phyloP scores from a whole-genome alignment of 2,113 vertebrate genomes.

The Chascanopsetta lugubris region DNA sequence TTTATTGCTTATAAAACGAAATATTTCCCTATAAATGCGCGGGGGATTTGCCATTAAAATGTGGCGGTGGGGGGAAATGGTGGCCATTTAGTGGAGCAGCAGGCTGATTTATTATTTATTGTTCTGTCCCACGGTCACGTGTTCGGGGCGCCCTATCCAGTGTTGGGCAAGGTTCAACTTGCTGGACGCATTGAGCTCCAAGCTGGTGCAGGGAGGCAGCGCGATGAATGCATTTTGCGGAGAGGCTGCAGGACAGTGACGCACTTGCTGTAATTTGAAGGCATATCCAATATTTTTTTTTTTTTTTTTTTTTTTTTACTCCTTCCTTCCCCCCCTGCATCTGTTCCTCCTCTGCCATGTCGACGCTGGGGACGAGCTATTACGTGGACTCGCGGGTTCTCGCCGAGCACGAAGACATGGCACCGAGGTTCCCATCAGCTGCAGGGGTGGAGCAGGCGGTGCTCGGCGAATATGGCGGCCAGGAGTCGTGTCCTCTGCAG shows the following conservation, averaged over 20 bases:
- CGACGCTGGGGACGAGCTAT: constrained; percentile 92
- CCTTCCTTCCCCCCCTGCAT: too few relatives aligned
- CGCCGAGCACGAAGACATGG: constrained; percentile 89
- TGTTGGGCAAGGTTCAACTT: constrained; percentile 89
- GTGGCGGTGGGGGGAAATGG: constrained; percentile 93
- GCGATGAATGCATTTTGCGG: constrained; percentile 84
- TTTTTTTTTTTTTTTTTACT: constrained; percentile 7
- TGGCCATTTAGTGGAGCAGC: constrained; percentile 92
- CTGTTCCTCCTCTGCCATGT: constrained; percentile 87
- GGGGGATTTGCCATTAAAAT: constrained; percentile 96
- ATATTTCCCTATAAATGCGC: constrained; percentile 91
- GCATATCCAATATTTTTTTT: too few relatives aligned
- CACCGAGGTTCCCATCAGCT: constrained; percentile 86
- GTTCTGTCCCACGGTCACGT: constrained; percentile 94
- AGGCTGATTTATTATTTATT: constrained; percentile 99
- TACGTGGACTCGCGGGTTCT: constrained; percentile 92
- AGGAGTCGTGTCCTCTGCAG: constrained; percentile 92
- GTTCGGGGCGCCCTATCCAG: constrained; percentile 90
- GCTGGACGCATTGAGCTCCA: constrained; percentile 92
- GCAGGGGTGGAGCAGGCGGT: constrained; percentile 85
- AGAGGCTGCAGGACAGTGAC: constrained; percentile 66
- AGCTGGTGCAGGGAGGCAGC: constrained; percentile 88
- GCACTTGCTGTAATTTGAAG: too few relatives aligned
- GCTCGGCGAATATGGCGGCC: constrained; percentile 90
- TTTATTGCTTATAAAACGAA: constrained; percentile 86